These are phyloP conservation scores for Petrocephalus schoutedeni DNA, from an alignment of 2,797 vertebrate genomes.

Conservation along the genomic window DNA sequence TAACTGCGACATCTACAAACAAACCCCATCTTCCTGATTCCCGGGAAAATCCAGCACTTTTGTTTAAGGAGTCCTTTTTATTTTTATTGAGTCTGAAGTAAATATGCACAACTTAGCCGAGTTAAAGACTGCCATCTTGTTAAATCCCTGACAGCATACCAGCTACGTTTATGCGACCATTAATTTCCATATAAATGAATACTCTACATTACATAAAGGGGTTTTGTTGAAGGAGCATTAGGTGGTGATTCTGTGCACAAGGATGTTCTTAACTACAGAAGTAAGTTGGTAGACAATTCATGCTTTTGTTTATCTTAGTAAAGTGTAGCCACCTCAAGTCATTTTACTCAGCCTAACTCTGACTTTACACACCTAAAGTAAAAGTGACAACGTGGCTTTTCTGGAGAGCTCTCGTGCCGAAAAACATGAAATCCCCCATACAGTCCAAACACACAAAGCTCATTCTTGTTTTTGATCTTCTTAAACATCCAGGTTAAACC, in stretches of 20 bases:
- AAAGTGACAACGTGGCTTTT: neutral
- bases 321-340: neutral
- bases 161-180: neutral
- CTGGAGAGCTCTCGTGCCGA: neutral
- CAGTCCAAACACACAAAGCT: neutral
- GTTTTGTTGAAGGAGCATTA: neutral
- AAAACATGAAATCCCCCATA: neutral
- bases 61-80: neutral
- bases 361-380: neutral
- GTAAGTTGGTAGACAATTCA: neutral
- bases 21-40: neutral
- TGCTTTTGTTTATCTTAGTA: neutral
- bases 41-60: neutral
- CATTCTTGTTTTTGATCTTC: slow-evolving; percentile 6
- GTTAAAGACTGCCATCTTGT: slow-evolving; percentile 6
- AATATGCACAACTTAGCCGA: neutral
- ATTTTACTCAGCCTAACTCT: neutral
- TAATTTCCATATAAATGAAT: slow-evolving; percentile 3
- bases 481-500: slow-evolving; percentile 7
- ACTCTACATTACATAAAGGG: slow-evolving; percentile 8
- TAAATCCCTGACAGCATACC: neutral
- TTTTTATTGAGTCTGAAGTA: slow-evolving; percentile 7
- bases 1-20: neutral
- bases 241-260: neutral
- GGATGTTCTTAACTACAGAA: neutral